phyloP scores from a whole-genome alignment of 2,797 vertebrate genomes.

The Coranthus polyacanthus region DNA sequence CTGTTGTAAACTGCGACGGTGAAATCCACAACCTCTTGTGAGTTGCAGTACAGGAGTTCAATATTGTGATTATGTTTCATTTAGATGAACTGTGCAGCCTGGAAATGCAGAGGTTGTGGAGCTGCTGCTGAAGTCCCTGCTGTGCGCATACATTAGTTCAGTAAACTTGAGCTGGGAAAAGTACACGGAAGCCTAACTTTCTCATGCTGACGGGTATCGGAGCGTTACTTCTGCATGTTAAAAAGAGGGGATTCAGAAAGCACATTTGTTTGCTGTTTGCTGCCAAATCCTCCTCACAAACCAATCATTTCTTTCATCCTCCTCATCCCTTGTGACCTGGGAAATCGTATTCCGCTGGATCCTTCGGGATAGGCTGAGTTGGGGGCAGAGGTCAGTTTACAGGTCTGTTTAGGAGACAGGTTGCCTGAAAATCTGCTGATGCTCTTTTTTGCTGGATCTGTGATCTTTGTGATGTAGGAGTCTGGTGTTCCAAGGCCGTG shows the following conservation, averaged over 20 bases:
- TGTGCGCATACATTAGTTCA: conserved; percentile 4
- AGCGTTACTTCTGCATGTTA: neutral
- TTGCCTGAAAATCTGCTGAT: too few relatives aligned
- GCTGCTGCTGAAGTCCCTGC: neutral
- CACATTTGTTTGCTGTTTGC: neutral
- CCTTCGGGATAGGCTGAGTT: too few relatives aligned
- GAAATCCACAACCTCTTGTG: conserved; percentile 33
- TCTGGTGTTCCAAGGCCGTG: too few relatives aligned
- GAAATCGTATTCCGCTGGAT: too few relatives aligned
- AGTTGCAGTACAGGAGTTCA: conserved; percentile 21
- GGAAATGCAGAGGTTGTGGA: conserved; percentile 13
- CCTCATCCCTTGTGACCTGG: too few relatives aligned
- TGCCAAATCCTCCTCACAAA: neutral
- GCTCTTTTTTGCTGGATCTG: too few relatives aligned
- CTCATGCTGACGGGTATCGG: neutral
- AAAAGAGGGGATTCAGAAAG: conserved; percentile 3
- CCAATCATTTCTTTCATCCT: too few relatives aligned
- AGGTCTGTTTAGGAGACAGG: too few relatives aligned
- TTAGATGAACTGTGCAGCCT: conserved; percentile 18
- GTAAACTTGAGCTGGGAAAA: conserved; percentile 11
- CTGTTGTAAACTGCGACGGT: conserved; percentile 6
- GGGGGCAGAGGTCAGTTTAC: too few relatives aligned
- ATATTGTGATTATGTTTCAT: conserved; percentile 49
- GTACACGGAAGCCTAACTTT: neutral
- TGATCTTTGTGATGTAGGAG: too few relatives aligned